Percentiles rank a stretch among this genome's conserved stretches.
phyloP scores from a whole-genome alignment of 2,797 vertebrate genomes.

The Salmo trutta region DNA sequence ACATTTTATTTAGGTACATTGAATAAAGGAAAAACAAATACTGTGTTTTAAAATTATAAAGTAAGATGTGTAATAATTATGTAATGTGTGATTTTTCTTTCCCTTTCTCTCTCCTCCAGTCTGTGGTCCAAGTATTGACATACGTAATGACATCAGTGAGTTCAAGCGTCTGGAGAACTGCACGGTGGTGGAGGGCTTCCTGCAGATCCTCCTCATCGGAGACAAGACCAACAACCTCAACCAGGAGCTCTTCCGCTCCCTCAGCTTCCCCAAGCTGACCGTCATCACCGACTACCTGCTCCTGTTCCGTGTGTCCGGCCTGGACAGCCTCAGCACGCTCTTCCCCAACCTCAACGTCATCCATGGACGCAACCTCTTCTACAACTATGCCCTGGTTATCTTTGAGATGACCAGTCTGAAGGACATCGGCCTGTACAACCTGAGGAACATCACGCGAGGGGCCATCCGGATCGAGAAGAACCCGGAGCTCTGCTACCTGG shows the following conservation, averaged over 20 bases:
- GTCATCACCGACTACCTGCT: conserved; percentile 96
- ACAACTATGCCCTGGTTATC: conserved; percentile 96
- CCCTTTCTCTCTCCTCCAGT: conserved; percentile 68
- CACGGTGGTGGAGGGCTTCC: conserved; percentile 95
- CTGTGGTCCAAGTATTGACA: conserved; percentile 91
- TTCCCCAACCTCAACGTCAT: conserved; percentile 98
- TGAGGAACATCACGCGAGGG: conserved; percentile 94
- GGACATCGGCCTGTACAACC: conserved; percentile 92
- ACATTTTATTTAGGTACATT: too few relatives aligned
- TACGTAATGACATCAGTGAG: conserved; percentile 90
- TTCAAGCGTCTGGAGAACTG: conserved; percentile 94
- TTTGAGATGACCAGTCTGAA: conserved; percentile 98
- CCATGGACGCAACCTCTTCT: conserved; percentile 93
- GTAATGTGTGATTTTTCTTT: not conserved
- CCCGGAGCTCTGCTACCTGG: conserved; percentile 95
- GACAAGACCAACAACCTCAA: conserved; percentile 81
- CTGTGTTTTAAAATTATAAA: not conserved
- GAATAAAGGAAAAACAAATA: too few relatives aligned
- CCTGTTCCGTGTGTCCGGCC: conserved; percentile 92
- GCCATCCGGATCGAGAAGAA: conserved; percentile 97
- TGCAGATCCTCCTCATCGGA: conserved; percentile 94
- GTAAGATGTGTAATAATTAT: not conserved
- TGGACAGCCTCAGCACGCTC: conserved; percentile 93
- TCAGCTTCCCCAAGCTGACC: conserved; percentile 93
- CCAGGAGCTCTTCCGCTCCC: conserved; percentile 86